Percentiles rank a stretch among this genome's conserved stretches.
phyloP scores from a whole-genome alignment of 2,797 vertebrate genomes.

The Takifugu rubripes region DNA sequence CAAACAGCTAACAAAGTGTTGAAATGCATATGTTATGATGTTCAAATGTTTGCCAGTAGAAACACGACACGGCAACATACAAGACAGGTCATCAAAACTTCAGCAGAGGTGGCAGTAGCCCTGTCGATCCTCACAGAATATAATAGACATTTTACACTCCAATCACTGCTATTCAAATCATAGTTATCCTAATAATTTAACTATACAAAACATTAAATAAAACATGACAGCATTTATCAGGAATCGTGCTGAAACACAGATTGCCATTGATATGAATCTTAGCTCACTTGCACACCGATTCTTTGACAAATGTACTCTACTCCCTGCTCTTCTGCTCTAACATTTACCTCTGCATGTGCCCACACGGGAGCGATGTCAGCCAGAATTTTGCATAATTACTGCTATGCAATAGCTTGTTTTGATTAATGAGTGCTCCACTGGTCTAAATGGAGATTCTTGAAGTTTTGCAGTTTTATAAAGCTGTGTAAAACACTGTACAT shows the following conservation, averaged over 20 bases:
- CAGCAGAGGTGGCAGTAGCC: too few species aligned
- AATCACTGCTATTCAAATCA: too few species aligned
- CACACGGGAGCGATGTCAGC: not conserved
- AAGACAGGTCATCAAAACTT: too few species aligned
- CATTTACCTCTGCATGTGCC: constrained; percentile 1
- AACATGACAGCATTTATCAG: too few species aligned
- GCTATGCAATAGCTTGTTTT: constrained; percentile 7
- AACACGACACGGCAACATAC: too few species aligned
- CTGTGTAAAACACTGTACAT: not conserved
- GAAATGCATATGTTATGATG: too few species aligned
- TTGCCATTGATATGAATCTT: not conserved
- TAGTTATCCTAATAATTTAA: too few species aligned
- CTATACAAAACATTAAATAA: too few species aligned
- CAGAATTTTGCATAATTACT: not conserved
- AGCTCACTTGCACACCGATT: not conserved
- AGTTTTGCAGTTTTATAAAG: not conserved
- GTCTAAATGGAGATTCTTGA: not conserved
- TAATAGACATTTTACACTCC: too few species aligned
- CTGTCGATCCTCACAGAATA: too few species aligned
- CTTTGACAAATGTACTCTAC: not conserved
- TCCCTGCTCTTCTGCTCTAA: not conserved
- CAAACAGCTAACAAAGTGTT: too few species aligned
- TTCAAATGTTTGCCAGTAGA: too few species aligned
- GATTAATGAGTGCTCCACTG: not conserved
- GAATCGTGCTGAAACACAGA: not conserved